These are phyloP conservation scores for Mus caroli DNA, from an alignment of 2,797 vertebrate genomes.

Conservation along the genomic window DNA sequence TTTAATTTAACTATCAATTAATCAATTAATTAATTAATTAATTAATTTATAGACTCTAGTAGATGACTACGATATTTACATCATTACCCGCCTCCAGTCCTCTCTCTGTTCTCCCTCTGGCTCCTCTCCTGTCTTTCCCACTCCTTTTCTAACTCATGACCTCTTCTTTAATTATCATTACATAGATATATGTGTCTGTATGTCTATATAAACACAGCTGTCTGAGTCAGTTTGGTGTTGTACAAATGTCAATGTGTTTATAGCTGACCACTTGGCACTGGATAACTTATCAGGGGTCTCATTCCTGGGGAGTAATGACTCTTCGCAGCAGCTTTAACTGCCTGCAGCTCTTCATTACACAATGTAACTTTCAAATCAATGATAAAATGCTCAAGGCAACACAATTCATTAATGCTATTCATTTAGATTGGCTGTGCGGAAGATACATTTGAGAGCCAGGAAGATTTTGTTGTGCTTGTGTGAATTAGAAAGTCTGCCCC, in stretches of 20 bases:
- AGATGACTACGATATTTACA: background rate
- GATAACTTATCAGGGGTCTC: background rate
- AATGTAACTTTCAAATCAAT: background rate
- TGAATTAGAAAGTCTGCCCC: constrained; percentile 20
- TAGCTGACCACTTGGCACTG: background rate
- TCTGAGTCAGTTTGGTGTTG: background rate
- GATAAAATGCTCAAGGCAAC: constrained; percentile 48
- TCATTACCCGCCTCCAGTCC: background rate
- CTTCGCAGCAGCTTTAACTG: background rate
- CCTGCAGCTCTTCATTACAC: background rate
- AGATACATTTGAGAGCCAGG: background rate
- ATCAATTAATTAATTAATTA: background rate
- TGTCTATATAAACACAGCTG: background rate
- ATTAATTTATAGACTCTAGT: background rate
- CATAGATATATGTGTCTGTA: background rate
- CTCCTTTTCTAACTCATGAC: background rate
- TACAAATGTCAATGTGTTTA: too few relatives aligned
- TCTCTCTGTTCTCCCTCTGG: background rate
- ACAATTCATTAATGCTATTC: constrained; percentile 9
- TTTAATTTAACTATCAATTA: background rate
- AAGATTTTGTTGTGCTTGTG: constrained; percentile 4
- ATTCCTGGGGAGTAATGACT: background rate
- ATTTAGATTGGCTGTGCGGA: background rate
- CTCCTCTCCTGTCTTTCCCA: background rate
- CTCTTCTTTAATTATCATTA: background rate